These are phyloP conservation scores for Etheostoma spectabile DNA, from an alignment of 2,113 vertebrate genomes.

Conservation along the genomic window DNA sequence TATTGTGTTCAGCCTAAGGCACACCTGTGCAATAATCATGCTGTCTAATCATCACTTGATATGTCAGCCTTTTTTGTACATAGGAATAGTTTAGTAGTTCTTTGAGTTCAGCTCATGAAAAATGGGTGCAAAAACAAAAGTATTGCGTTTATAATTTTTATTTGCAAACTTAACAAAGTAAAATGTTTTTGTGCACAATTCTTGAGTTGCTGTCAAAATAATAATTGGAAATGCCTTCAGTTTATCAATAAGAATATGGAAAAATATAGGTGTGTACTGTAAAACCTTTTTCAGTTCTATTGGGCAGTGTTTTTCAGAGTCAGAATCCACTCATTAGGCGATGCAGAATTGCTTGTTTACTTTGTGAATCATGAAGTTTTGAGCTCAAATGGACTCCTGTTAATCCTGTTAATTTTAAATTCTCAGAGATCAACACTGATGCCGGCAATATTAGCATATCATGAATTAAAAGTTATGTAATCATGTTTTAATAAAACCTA, in stretches of 20 bases:
- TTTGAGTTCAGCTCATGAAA: no score
- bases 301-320: neutral
- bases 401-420: slow-evolving; percentile 59
- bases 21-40: no score
- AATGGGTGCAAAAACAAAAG: no score
- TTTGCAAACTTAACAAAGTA: neutral
- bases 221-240: neutral
- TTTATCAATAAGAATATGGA: neutral
- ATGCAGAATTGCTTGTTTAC: slow-evolving; percentile 32
- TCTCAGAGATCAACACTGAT: slow-evolving; percentile 41
- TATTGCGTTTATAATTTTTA: neutral
- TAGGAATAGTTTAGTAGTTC: no score
- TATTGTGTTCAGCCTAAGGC: no score
- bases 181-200: neutral
- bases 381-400: slow-evolving; percentile 49
- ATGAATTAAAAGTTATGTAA: slow-evolving; percentile 64
- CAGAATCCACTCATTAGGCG: neutral
- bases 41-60: no score
- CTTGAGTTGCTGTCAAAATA: neutral
- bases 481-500: slow-evolving; percentile 68
- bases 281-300: neutral
- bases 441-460: slow-evolving; percentile 63
- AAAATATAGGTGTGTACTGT: neutral
- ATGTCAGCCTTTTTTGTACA: no score
- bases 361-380: slow-evolving; percentile 42